Percentiles rank a stretch among this genome's conserved stretches.
phyloP scores from a whole-genome alignment of 2,113 vertebrate species.

The Capreolus pygargus region DNA sequence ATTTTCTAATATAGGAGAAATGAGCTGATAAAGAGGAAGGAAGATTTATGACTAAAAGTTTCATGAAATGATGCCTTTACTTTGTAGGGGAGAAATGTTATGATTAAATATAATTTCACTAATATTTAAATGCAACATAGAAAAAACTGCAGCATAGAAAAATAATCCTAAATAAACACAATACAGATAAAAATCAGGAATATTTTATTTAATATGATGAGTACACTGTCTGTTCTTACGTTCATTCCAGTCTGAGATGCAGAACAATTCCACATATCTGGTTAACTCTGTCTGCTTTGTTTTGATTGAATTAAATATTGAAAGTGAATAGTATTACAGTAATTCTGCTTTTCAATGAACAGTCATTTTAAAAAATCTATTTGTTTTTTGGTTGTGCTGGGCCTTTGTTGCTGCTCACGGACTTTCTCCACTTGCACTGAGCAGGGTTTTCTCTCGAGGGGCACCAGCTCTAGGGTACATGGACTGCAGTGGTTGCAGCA shows the following conservation, averaged over 20 bases:
- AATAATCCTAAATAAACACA: not conserved
- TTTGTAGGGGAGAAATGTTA: not conserved
- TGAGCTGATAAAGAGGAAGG: not conserved
- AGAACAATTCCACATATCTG: not conserved
- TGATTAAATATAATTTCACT: not conserved
- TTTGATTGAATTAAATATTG: not conserved
- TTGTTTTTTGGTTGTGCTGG: not conserved
- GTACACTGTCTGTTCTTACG: not conserved
- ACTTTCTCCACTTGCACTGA: not conserved
- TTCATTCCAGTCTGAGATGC: not conserved
- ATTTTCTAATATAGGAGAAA: not conserved
- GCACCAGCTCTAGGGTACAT: accelerated
- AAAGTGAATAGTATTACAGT: not conserved
- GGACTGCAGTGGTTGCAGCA: not conserved
- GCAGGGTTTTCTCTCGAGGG: not conserved
- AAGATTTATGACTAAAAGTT: not conserved
- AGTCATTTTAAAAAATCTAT: not conserved
- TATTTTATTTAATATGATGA: not conserved
- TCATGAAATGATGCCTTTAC: not conserved
- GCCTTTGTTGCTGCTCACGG: not conserved
- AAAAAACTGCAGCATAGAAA: not conserved
- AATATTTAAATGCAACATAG: not conserved
- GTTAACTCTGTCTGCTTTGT: not conserved
- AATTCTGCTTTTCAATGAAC: not conserved
- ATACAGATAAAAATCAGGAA: not conserved